phyloP scores from a whole-genome alignment of 1,140 invertebrate species.

The Aphelinus atriplicis region DNA sequence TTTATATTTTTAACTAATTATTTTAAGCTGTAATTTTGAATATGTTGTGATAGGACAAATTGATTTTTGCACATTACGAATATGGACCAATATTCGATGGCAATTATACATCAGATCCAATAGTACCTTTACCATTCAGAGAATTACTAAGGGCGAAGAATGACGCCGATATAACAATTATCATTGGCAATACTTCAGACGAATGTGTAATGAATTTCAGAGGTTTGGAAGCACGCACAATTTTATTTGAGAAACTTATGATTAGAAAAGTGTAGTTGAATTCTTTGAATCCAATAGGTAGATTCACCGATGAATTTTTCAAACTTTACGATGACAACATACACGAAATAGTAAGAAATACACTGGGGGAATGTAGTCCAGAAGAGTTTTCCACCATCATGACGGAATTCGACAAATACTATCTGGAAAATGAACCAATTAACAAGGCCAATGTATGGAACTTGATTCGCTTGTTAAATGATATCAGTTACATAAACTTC shows the following conservation, averaged over 20 bases:
- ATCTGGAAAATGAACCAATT: conserved; percentile 26
- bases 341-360: background rate
- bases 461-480: conserved; percentile 13
- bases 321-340: conserved; percentile 5
- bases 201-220: conserved; percentile 38
- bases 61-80: background rate
- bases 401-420: conserved; percentile 8
- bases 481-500: conserved; percentile 5
- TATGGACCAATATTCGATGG: conserved; percentile 28
- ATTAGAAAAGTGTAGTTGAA: no score
- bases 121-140: conserved; percentile 31
- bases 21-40: no score
- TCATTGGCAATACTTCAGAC: conserved; percentile 34
- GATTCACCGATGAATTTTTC: no score
- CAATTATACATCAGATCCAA: conserved; percentile 23
- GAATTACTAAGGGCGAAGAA: conserved; percentile 1
- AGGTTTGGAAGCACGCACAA: conserved; percentile 23
- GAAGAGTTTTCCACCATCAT: background rate
- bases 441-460: conserved; percentile 2
- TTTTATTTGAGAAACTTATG: no score
- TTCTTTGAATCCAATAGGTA: no score
- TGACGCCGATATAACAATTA: conserved; percentile 31
- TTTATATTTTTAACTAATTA: no score
- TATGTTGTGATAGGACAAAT: background rate
- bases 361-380: background rate